Percentiles rank a stretch among this genome's conserved stretches.
These are phyloP conservation scores for Pangasianodon hypophthalmus DNA, from an alignment of 2,113 vertebrate species.

Conservation along the genomic window DNA sequence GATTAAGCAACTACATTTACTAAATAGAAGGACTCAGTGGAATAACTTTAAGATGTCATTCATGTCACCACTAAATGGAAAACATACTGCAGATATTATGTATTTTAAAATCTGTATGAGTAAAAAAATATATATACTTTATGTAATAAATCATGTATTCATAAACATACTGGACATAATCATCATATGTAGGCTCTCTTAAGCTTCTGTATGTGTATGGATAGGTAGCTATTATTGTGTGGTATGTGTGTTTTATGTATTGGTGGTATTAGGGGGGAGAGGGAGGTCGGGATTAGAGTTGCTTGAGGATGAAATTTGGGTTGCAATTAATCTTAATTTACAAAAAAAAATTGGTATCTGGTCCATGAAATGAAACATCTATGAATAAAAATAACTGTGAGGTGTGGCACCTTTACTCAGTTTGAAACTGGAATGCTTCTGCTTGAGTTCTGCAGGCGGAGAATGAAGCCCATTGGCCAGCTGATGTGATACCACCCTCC, in stretches of 20 bases:
- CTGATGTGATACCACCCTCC: conserved; percentile 22
- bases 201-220: neutral
- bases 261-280: neutral
- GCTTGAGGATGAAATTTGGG: neutral
- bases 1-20: too few relatives aligned
- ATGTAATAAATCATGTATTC: neutral
- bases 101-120: neutral
- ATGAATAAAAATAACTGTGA: neutral
- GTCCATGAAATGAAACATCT: neutral
- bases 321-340: neutral
- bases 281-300: neutral
- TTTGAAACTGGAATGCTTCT: conserved; percentile 59
- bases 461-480: conserved; percentile 58
- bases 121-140: neutral
- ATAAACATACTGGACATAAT: neutral
- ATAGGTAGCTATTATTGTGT: neutral
- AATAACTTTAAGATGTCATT: neutral
- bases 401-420: conserved; percentile 64
- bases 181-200: neutral
- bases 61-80: neutral
- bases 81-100: neutral
- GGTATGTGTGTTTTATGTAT: neutral
- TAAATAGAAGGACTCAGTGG: too few relatives aligned
- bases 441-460: neutral
- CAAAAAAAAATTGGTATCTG: too few relatives aligned